Conservation (phyloP, 2,888 invertebrate species). For the Torymus aiolomorphi region DNA sequence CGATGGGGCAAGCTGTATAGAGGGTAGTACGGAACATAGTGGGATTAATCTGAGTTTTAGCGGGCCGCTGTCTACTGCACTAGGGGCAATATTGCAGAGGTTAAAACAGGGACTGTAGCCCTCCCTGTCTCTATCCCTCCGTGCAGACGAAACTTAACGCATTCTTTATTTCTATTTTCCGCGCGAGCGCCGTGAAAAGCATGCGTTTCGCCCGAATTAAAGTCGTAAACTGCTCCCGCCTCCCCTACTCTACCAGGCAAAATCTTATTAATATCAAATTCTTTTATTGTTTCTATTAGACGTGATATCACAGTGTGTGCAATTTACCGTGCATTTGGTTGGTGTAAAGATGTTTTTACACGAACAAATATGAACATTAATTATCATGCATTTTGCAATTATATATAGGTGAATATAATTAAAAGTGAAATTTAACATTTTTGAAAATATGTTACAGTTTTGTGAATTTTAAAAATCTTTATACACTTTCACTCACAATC, state of each 20-base stretch:
- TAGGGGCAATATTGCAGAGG: slow-evolving; percentile 28
- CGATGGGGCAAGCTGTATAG: no score
- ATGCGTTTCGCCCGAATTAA: slow-evolving; percentile 24
- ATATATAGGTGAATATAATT: no score
- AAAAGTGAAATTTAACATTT: no score
- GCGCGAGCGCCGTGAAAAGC: neutral
- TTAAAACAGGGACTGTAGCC: neutral
- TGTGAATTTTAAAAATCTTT: no score
- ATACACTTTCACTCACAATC: no score
- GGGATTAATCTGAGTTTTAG: slow-evolving; percentile 52
- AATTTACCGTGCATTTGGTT: no score
- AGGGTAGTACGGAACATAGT: neutral
- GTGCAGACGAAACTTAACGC: slow-evolving; percentile 21
- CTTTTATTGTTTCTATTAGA: slow-evolving; percentile 1
- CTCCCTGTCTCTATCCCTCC: neutral
- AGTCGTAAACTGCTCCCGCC: slow-evolving; percentile 23
- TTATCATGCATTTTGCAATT: no score
- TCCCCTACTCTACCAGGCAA: neutral
- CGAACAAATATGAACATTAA: no score
- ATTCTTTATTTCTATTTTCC: slow-evolving; percentile 32
- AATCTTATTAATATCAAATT: slow-evolving; percentile 26
- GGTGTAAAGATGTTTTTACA: no score
- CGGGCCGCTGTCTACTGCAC: slow-evolving; percentile 43
- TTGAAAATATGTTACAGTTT: no score
- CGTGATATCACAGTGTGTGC: no score